phyloP scores from a whole-genome alignment of 1,140 invertebrate species.

The Dolichoris vasculosae region DNA sequence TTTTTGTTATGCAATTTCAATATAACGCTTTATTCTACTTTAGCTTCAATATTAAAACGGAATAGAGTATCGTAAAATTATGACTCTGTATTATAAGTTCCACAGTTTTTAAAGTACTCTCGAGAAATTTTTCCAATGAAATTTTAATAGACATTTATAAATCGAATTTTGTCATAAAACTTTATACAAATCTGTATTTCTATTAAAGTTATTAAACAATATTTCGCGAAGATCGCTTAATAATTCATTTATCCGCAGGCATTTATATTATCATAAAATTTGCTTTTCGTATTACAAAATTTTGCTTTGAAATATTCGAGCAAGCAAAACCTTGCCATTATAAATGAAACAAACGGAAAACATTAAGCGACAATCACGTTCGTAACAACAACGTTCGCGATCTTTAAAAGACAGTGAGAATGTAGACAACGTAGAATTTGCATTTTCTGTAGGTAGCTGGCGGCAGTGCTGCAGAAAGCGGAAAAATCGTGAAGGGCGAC shows the following conservation, averaged over 20 bases:
- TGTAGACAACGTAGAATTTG: not conserved
- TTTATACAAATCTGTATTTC: not conserved
- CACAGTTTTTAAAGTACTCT: not conserved
- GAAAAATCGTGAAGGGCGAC: slow-evolving; percentile 93
- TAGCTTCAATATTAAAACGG: no score
- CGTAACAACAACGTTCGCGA: no score
- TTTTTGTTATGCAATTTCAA: no score
- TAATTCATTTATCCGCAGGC: no score
- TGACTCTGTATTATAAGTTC: no score
- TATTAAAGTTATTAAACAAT: not conserved
- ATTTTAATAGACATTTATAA: not conserved
- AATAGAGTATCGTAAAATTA: no score
- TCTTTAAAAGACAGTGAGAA: not conserved
- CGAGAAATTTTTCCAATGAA: no score
- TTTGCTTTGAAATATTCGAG: no score
- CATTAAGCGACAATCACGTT: not conserved
- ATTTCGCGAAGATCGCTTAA: not conserved
- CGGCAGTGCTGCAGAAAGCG: slow-evolving; percentile 93
- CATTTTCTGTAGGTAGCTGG: slow-evolving; percentile 82
- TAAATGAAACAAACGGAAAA: not conserved
- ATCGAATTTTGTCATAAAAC: not conserved
- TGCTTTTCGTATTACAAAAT: no score
- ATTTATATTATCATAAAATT: no score
- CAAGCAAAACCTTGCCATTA: not conserved
- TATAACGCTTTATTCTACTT: no score